Percentiles rank a stretch among this genome's conserved stretches.
phyloP scores from a whole-genome alignment of 2,888 invertebrate genomes.

The Eudemis profundana region DNA sequence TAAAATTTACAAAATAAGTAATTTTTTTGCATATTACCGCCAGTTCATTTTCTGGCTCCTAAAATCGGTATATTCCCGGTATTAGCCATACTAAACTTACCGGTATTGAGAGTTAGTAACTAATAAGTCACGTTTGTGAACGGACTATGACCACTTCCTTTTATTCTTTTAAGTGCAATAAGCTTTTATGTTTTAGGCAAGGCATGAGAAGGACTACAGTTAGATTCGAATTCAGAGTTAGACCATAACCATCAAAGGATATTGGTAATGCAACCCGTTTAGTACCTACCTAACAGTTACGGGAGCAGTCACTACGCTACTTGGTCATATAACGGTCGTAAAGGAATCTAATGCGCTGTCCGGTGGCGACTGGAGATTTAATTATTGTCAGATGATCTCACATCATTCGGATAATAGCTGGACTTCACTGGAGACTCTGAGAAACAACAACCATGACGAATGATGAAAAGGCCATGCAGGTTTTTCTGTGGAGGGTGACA shows the following conservation, averaged over 20 bases:
- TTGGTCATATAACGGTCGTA: slow-evolving; percentile 32
- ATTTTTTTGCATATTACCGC: no score
- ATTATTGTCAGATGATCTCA: slow-evolving; percentile 38
- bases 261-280: slow-evolving; percentile 13
- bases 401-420: slow-evolving; percentile 23
- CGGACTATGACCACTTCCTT: no score
- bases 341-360: slow-evolving; percentile 14
- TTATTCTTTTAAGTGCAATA: no score
- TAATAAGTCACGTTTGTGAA: no score
- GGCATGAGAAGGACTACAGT: not conserved
- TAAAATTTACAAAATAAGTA: no score
- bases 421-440: not conserved
- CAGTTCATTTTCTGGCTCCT: no score
- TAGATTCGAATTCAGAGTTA: not conserved
- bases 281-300: slow-evolving; percentile 12
- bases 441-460: slow-evolving; percentile 8
- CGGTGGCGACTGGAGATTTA: slow-evolving; percentile 20
- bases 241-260: not conserved
- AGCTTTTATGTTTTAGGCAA: no score
- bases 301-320: slow-evolving; percentile 13
- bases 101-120: no score
- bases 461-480: slow-evolving; percentile 1
- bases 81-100: no score
- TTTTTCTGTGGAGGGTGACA: not conserved
- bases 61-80: no score